Percentiles rank a stretch among this genome's conserved stretches.
phyloP scores from a whole-genome alignment of 1,140 invertebrate species.

The Amyelois transitella region DNA sequence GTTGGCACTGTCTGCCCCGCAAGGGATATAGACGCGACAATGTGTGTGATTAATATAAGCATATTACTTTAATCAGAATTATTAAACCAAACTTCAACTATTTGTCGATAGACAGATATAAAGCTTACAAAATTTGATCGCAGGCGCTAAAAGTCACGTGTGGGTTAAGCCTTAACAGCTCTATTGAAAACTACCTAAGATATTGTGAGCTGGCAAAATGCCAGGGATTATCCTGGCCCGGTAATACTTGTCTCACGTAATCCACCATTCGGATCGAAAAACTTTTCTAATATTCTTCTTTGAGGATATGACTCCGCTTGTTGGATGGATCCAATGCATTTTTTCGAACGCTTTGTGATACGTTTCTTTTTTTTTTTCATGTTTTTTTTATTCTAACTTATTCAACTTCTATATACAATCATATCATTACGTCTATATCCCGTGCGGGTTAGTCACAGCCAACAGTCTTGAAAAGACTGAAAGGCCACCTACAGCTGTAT shows the following conservation, averaged over 20 bases:
- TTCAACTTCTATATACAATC: no score
- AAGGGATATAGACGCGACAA: no score
- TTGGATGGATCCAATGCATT: neutral
- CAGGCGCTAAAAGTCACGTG: neutral
- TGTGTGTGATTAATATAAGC: no score
- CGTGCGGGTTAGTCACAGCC: no score
- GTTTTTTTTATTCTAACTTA: no score
- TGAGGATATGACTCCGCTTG: constrained; percentile 1
- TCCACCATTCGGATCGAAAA: constrained; percentile 65
- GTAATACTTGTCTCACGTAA: constrained; percentile 41
- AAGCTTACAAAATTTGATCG: constrained; percentile 1
- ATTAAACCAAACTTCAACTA: no score
- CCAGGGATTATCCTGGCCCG: constrained; percentile 2
- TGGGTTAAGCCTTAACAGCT: constrained; percentile 1
- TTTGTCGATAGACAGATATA: neutral
- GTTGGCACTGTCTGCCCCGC: no score
- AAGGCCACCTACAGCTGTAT: no score
- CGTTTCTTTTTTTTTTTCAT: no score
- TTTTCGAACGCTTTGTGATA: neutral
- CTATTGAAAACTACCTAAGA: constrained; percentile 6
- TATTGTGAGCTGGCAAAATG: constrained; percentile 1
- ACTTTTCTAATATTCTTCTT: constrained; percentile 56
- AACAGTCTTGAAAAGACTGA: no score
- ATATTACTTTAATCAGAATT: no score
- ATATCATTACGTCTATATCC: no score